These are phyloP conservation scores for Vanessa tameamea DNA, from an alignment of 1,140 invertebrate species.

Conservation along the genomic window DNA sequence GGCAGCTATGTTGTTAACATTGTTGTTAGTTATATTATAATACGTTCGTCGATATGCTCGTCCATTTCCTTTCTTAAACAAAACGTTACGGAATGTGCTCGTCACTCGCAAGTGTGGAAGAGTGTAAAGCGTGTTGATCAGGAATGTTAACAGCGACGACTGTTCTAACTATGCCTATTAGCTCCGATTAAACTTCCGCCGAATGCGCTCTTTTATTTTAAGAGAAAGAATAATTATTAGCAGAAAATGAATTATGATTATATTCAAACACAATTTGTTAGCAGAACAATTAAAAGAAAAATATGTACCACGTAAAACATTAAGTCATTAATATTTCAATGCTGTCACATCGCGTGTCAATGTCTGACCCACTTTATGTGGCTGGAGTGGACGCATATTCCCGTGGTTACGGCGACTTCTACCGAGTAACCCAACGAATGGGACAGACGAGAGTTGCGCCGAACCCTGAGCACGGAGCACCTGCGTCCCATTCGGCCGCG, in stretches of 20 bases:
- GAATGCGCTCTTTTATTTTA: neutral
- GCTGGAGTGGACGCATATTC: neutral
- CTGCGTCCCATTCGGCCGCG: no score
- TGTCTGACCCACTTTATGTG: constrained; percentile 3
- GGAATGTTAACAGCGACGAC: constrained; percentile 4
- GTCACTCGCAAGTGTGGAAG: no score
- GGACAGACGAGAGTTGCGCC: neutral
- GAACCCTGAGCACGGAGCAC: no score
- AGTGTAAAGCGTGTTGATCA: neutral
- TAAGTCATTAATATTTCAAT: constrained; percentile 3
- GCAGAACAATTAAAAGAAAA: neutral
- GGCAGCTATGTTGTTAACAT: no score
- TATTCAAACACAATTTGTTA: neutral
- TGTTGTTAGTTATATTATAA: no score
- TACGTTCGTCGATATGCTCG: no score
- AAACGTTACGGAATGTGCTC: no score
- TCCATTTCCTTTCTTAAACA: no score
- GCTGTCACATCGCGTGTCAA: neutral
- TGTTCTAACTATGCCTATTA: constrained; percentile 11
- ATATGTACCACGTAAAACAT: neutral
- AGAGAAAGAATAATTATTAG: neutral
- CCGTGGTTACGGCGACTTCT: neutral
- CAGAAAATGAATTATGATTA: neutral
- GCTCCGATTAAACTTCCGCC: constrained; percentile 10
- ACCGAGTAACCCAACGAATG: neutral